phyloP scores from a whole-genome alignment of 2,113 vertebrate genomes.

The Neolamprologus fasciatus region DNA sequence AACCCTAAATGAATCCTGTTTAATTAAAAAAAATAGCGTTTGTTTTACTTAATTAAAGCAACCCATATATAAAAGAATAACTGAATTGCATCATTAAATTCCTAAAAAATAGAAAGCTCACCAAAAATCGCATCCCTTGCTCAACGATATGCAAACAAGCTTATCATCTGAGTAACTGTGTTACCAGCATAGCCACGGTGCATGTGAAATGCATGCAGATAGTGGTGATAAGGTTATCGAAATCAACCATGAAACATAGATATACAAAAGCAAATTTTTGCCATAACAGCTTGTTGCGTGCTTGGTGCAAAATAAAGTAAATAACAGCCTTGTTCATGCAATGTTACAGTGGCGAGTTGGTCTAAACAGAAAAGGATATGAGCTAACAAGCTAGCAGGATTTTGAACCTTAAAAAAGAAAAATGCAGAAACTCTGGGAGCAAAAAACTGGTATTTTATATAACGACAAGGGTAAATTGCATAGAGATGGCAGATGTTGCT shows the following conservation, averaged over 20 bases:
- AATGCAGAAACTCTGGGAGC: not conserved
- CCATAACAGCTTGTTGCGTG: not conserved
- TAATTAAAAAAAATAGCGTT: not conserved
- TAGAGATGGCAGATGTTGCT: not conserved
- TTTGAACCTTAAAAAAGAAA: not conserved
- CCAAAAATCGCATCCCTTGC: not conserved
- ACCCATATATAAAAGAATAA: not conserved
- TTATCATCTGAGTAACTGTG: not conserved
- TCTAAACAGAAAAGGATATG: not conserved
- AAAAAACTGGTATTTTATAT: not conserved
- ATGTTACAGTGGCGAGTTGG: not conserved
- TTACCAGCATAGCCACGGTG: not conserved
- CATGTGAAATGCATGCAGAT: not conserved
- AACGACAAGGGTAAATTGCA: not conserved
- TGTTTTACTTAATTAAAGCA: not conserved
- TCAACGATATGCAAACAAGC: not conserved
- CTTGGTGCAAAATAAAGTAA: not conserved
- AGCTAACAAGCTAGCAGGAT: not conserved
- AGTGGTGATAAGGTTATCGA: not conserved
- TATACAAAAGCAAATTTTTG: not conserved
- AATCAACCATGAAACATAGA: not conserved
- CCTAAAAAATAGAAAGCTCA: not conserved
- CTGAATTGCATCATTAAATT: not conserved
- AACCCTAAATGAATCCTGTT: not conserved
- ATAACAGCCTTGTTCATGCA: not conserved